Percentiles rank a stretch among this genome's conserved stretches.
These are phyloP conservation scores for Bergia sp. DNA, from an alignment of 92 coral and sea anemone species.

Conservation along the genomic window DNA sequence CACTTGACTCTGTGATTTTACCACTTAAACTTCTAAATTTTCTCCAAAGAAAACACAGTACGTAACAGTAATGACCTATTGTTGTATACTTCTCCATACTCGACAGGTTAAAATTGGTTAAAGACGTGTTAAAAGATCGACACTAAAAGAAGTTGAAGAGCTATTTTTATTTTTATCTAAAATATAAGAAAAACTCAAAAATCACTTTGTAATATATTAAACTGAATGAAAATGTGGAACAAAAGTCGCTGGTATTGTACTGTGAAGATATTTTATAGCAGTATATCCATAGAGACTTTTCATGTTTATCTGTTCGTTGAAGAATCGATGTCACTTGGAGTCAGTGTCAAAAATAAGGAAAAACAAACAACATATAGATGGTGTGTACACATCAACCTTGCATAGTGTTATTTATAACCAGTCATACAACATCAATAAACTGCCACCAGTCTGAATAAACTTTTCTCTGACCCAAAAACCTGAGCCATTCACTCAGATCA, in stretches of 20 bases:
- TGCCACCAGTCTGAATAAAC: neutral
- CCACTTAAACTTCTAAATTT: neutral
- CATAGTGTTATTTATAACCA: neutral
- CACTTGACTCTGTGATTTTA: conserved; percentile 8
- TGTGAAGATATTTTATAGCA: neutral
- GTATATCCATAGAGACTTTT: neutral
- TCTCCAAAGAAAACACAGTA: neutral
- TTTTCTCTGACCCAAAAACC: neutral
- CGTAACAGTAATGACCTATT: neutral
- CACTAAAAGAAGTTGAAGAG: neutral
- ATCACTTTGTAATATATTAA: neutral
- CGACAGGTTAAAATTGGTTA: neutral
- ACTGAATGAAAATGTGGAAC: neutral
- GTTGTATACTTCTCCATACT: conserved; percentile 8
- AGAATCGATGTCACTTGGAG: conserved; percentile 11
- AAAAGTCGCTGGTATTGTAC: neutral
- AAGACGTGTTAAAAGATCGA: neutral
- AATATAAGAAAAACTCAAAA: neutral
- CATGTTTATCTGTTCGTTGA: conserved; percentile 17
- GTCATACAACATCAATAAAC: neutral
- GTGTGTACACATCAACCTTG: neutral
- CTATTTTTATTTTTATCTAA: neutral
- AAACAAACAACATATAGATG: conserved; percentile 6
- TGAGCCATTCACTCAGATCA: neutral
- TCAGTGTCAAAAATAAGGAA: neutral